Evolutionary conservation across 2,113 vertebrate species (phyloP).

Genomic region (Takifugu flavidus): DNA sequence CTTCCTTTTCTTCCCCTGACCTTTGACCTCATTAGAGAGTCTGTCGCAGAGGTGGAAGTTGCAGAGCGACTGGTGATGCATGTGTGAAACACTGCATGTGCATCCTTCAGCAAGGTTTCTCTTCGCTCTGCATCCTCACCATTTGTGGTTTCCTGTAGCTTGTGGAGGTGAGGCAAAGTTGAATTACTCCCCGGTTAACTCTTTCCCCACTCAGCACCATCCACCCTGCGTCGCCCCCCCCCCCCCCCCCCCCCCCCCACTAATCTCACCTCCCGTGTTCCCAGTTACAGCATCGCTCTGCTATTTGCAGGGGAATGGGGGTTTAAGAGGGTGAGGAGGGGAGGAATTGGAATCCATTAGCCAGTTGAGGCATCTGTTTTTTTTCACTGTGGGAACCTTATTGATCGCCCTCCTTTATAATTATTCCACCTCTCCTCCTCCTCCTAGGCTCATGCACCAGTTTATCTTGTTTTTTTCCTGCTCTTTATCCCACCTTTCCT

Average conservation of each 20-base stretch:
- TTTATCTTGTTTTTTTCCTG: conserved; percentile 15
- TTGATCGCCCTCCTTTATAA: conserved; percentile 75
- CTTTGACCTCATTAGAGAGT: conserved; percentile 17
- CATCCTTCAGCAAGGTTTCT: conserved; percentile 18
- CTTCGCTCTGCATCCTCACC: conserved; percentile 33
- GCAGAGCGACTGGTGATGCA: background rate
- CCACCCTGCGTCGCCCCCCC: conserved; percentile 18
- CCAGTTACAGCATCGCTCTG: conserved; percentile 20
- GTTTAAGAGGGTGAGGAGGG: conserved; percentile 19
- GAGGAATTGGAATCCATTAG: conserved; percentile 72
- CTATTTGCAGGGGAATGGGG: conserved; percentile 17
- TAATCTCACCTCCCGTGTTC: conserved; percentile 27
- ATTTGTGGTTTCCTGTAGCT: conserved; percentile 55
- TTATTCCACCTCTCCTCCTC: conserved; percentile 62
- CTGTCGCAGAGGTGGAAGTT: too few relatives aligned
- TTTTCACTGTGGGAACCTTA: conserved; percentile 78
- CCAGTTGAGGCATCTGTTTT: conserved; percentile 60
- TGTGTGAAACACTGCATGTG: conserved; percentile 17
- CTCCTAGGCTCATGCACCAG: conserved; percentile 26
- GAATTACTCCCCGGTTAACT: background rate
- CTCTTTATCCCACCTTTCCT: background rate
- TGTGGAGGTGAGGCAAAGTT: conserved; percentile 6
- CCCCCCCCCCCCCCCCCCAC: conserved; percentile 26
- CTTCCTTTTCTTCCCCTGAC: conserved; percentile 65
- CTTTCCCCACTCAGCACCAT: conserved; percentile 16